Evolutionary conservation across 2,888 invertebrate species (phyloP).

Genomic region (Drosophila mayaguana): DNA sequence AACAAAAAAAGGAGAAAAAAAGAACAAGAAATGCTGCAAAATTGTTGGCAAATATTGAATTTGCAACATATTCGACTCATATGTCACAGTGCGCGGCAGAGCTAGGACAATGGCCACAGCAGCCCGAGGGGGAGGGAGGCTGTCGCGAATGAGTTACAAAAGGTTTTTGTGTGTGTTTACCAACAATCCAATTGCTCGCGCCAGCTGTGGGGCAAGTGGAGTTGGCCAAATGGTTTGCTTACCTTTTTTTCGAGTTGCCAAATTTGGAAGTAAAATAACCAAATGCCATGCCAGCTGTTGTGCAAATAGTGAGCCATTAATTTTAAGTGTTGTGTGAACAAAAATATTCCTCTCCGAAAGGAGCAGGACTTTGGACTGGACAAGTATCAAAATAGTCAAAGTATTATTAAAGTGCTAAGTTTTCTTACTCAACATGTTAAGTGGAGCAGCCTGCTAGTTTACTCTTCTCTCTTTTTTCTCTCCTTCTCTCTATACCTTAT

Average conservation of each 20-base stretch:
- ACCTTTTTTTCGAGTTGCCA: slow-evolving; percentile 45
- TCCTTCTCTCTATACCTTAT: no score
- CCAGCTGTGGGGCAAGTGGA: slow-evolving; percentile 10
- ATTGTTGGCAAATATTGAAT: slow-evolving; percentile 84
- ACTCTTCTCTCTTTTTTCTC: no score
- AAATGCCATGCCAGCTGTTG: slow-evolving; percentile 76
- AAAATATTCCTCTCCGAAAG: slow-evolving; percentile 2
- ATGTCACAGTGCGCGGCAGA: slow-evolving; percentile 60
- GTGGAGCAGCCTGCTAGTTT: no score
- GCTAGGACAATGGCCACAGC: slow-evolving; percentile 31
- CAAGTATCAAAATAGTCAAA: neutral
- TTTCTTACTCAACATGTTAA: neutral
- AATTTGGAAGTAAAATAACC: slow-evolving; percentile 40
- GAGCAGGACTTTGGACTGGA: neutral
- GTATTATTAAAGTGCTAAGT: neutral
- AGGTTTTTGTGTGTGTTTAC: slow-evolving; percentile 77
- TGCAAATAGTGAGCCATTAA: slow-evolving; percentile 72
- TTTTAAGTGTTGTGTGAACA: slow-evolving; percentile 64
- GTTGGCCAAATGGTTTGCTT: slow-evolving; percentile 31
- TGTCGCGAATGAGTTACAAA: slow-evolving; percentile 74
- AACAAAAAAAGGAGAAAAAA: slow-evolving; percentile 34
- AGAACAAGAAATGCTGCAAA: slow-evolving; percentile 73
- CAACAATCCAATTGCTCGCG: slow-evolving; percentile 63
- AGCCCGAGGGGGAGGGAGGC: neutral
- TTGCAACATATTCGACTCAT: slow-evolving; percentile 83